Evolutionary conservation across 2,797 vertebrate genomes (phyloP).

Genomic region (Bufotes viridis): DNA sequence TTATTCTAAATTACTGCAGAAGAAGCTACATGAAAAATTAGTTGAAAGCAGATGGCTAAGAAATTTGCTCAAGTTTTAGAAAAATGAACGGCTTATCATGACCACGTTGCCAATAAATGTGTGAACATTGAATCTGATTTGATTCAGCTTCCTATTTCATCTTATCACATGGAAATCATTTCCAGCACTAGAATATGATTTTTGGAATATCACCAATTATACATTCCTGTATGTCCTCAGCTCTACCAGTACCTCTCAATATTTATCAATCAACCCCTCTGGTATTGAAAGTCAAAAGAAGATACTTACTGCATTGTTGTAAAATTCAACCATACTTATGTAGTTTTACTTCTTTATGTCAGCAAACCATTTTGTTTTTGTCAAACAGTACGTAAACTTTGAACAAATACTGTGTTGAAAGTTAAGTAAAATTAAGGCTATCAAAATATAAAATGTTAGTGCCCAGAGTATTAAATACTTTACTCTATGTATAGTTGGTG

Average conservation of each 20-base stretch:
- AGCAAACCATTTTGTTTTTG: too few relatives aligned
- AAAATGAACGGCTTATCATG: conserved; percentile 35
- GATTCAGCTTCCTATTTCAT: conserved; percentile 33
- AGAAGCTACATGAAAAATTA: conserved; percentile 51
- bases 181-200: not conserved
- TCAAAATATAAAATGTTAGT: too few relatives aligned
- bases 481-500: too few relatives aligned
- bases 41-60: conserved; percentile 51
- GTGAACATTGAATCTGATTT: conserved; percentile 39
- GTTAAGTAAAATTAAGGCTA: too few relatives aligned
- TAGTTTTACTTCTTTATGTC: not conserved
- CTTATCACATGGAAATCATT: conserved; percentile 28
- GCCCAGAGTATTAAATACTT: too few relatives aligned
- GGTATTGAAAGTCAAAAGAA: not conserved
- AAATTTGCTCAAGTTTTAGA: conserved; percentile 49
- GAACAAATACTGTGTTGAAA: too few relatives aligned
- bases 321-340: not conserved
- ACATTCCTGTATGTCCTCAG: not conserved
- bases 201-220: conserved; percentile 4
- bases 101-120: conserved; percentile 41
- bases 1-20: conserved; percentile 50
- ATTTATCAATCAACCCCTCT: not conserved
- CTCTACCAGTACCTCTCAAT: not conserved
- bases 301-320: not conserved
- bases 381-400: too few relatives aligned